These are phyloP conservation scores for Philaethria dido DNA, from an alignment of 2,888 invertebrate genomes.

Conservation along the genomic window DNA sequence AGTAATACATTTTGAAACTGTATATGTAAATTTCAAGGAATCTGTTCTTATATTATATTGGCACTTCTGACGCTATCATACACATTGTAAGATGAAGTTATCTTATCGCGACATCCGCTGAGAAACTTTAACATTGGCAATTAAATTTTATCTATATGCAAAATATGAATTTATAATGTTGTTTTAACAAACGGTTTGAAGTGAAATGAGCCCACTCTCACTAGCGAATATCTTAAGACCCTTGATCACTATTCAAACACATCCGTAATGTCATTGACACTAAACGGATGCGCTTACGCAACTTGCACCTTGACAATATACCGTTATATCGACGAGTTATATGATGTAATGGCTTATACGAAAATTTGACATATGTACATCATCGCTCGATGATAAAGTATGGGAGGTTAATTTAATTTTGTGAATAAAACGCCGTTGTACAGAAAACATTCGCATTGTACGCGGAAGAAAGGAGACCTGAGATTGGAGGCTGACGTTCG, in stretches of 20 bases:
- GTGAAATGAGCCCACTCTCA: conserved; percentile 49
- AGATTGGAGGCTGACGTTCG: conserved; percentile 54
- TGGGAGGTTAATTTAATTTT: conserved; percentile 25
- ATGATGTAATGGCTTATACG: conserved; percentile 58
- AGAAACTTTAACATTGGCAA: conserved; percentile 3
- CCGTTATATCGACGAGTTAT: conserved; percentile 58
- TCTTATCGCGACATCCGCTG: background rate
- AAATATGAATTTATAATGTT: conserved; percentile 16
- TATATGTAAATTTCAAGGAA: background rate
- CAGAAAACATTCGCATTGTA: conserved; percentile 34
- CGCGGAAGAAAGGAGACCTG: conserved; percentile 45
- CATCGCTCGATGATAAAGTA: conserved; percentile 45
- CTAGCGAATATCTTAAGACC: conserved; percentile 58
- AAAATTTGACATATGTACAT: conserved; percentile 47
- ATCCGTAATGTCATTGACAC: conserved; percentile 80
- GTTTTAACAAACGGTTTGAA: conserved; percentile 32
- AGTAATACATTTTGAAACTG: too few species aligned
- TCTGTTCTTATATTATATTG: background rate
- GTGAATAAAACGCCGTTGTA: conserved; percentile 30
- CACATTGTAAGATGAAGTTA: background rate
- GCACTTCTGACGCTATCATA: background rate
- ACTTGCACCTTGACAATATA: conserved; percentile 77
- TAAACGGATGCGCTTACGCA: conserved; percentile 73
- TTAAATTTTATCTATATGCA: background rate
- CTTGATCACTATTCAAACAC: conserved; percentile 59